Evolutionary conservation across 2,113 vertebrate genomes (phyloP).

Genomic region (Rissa tridactyla): DNA sequence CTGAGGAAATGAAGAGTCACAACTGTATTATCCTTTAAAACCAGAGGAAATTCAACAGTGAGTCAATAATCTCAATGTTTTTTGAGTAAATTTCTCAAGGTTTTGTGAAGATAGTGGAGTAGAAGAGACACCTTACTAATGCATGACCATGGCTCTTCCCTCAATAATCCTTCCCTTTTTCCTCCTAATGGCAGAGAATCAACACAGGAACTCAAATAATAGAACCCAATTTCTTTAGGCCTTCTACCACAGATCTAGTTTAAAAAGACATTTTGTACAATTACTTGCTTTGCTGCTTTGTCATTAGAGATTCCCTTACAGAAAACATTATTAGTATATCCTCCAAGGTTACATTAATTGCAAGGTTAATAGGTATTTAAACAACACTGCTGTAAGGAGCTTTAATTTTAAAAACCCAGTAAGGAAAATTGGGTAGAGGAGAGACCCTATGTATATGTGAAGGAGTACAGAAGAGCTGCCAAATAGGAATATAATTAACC

Average conservation of each 20-base stretch:
- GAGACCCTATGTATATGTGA: not conserved
- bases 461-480: not conserved
- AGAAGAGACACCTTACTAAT: not conserved
- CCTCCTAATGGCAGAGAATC: not conserved
- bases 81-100: not conserved
- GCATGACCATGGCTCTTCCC: not conserved
- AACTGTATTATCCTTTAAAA: not conserved
- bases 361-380: not conserved
- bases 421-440: not conserved
- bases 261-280: not conserved
- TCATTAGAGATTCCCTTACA: not conserved
- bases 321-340: not conserved
- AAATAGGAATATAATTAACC: not conserved
- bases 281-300: not conserved
- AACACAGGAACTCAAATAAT: not conserved
- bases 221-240: not conserved
- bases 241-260: not conserved
- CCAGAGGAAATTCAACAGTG: not conserved
- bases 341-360: not conserved
- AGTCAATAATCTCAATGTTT: not conserved
- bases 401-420: not conserved
- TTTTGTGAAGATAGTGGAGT: not conserved
- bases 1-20: not conserved
- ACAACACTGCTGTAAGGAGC: not conserved
- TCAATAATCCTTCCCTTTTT: not conserved